Evolutionary conservation across 2,113 vertebrate species (phyloP).

Genomic region (Phrynosoma platyrhinos): DNA sequence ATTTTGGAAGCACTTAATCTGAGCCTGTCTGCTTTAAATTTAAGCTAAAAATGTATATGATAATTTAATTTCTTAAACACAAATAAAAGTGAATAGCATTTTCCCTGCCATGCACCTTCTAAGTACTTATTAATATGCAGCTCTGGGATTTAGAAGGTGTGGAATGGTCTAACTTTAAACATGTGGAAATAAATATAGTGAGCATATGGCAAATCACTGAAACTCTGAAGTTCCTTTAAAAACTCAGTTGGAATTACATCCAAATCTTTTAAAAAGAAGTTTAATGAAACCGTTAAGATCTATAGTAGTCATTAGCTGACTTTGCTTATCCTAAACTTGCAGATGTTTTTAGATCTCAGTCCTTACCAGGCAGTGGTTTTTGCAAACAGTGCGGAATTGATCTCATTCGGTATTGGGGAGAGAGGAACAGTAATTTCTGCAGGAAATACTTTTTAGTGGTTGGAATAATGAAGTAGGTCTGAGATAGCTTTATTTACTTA

Average conservation of each 20-base stretch:
- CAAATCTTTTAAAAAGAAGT: not conserved
- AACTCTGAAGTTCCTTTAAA: not conserved
- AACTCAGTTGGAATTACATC: too few relatives aligned
- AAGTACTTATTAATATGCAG: not conserved
- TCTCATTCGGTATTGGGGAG: slow-evolving; percentile 47
- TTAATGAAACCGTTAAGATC: slow-evolving; percentile 26
- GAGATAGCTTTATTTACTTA: slow-evolving; percentile 30
- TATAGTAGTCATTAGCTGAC: slow-evolving; percentile 41
- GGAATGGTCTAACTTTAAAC: not conserved
- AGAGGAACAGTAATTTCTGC: slow-evolving; percentile 43
- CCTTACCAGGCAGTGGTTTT: slow-evolving; percentile 43
- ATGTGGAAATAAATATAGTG: not conserved
- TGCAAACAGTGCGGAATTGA: slow-evolving; percentile 47
- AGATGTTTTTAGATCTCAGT: slow-evolving; percentile 41
- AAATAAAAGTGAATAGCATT: not conserved
- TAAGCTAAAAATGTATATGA: not conserved
- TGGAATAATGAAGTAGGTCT: too few relatives aligned
- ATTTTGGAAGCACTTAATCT: not conserved
- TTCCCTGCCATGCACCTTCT: not conserved
- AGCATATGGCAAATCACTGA: not conserved
- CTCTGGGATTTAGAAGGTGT: not conserved
- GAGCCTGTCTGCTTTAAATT: not conserved
- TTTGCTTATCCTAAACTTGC: slow-evolving; percentile 48
- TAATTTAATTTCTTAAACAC: too few relatives aligned
- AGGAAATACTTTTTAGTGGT: not conserved